These are phyloP conservation scores for Larimichthys polyactis DNA, from an alignment of 2,113 vertebrate species.

Conservation along the genomic window DNA sequence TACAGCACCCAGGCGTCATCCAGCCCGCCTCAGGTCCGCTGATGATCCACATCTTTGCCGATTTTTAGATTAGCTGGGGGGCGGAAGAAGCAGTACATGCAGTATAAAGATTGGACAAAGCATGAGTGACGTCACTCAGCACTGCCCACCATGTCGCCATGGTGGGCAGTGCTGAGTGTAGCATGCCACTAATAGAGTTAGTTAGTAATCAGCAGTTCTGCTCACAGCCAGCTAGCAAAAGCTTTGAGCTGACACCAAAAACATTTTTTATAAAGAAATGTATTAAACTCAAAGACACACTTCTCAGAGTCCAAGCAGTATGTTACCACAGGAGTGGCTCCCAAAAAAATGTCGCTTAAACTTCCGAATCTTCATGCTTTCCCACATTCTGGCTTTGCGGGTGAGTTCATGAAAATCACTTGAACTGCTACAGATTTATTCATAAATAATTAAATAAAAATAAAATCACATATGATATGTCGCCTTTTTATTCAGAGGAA, in stretches of 20 bases:
- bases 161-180: no score
- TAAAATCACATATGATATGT: conserved; percentile 48
- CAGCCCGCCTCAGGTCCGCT: no score
- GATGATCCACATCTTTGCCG: no score
- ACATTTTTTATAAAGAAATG: conserved; percentile 67
- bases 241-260: conserved; percentile 51
- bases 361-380: conserved; percentile 65
- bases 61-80: no score
- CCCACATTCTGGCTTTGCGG: conserved; percentile 61
- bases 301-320: conserved; percentile 41
- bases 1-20: no score
- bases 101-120: no score
- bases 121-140: no score
- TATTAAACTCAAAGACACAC: conserved; percentile 67
- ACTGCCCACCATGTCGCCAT: no score
- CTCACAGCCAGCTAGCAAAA: no score
- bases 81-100: no score
- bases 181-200: no score
- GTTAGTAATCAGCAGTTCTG: no score
- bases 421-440: conserved; percentile 37
- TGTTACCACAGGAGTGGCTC: conserved; percentile 43
- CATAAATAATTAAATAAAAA: conserved; percentile 25
- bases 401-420: conserved; percentile 56
- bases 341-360: conserved; percentile 58
- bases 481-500: conserved; percentile 15